Evolutionary conservation across 2,888 invertebrate species (phyloP).

Genomic region (Amblyjoppa proteus): DNA sequence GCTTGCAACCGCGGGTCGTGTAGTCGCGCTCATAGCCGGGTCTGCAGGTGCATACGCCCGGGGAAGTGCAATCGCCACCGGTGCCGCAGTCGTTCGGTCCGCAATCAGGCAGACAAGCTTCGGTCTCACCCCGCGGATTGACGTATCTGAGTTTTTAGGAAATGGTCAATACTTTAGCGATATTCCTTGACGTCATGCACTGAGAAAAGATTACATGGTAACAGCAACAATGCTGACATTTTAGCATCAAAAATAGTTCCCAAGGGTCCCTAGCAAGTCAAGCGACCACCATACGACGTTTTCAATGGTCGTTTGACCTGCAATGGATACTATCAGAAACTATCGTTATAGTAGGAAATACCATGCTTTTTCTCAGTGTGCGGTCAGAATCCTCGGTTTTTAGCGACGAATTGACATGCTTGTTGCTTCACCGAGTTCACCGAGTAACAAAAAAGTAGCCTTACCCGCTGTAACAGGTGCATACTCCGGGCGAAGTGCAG

Average conservation of each 20-base stretch:
- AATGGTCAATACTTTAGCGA: not conserved
- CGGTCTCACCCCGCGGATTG: conserved; percentile 77
- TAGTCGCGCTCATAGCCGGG: conserved; percentile 76
- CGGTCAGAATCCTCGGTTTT: no score
- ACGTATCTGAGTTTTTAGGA: conserved; percentile 73
- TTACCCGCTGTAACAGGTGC: conserved; percentile 80
- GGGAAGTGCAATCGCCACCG: conserved; percentile 76
- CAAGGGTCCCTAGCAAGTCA: no score
- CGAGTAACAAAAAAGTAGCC: conserved; percentile 24
- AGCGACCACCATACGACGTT: no score
- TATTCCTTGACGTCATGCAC: not conserved
- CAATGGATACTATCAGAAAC: no score
- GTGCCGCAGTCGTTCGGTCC: conserved; percentile 72
- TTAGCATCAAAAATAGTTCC: no score
- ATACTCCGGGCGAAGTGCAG: conserved; percentile 80
- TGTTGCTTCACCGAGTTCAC: no score
- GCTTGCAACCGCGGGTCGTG: conserved; percentile 69
- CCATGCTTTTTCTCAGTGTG: no score
- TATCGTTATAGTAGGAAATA: no score
- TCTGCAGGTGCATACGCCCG: conserved; percentile 78
- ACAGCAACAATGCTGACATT: no score
- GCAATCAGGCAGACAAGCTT: conserved; percentile 77
- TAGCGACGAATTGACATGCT: no score
- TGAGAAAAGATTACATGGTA: no score
- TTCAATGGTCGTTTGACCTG: no score